These are phyloP conservation scores for Emmelina monodactyla DNA, from an alignment of 2,888 invertebrate species.

Conservation along the genomic window DNA sequence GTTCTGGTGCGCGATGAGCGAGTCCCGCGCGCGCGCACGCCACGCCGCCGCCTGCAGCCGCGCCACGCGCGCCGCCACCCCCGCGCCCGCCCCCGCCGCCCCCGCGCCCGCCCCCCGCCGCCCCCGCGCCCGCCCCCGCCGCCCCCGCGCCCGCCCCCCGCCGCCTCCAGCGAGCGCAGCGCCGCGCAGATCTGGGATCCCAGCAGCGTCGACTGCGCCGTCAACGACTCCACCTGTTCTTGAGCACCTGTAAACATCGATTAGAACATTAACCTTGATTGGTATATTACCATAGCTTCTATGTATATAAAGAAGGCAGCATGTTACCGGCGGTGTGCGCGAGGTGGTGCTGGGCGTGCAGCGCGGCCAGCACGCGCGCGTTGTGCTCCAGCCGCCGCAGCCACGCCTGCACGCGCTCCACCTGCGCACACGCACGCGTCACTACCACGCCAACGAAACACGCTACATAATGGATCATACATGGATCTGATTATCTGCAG, in stretches of 20 bases:
- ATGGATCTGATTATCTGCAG: no score
- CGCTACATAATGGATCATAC: no score
- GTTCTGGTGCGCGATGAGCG: conserved; percentile 57
- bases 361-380: conserved; percentile 49
- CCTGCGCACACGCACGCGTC: no score
- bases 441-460: no score
- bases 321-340: neutral
- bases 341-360: conserved; percentile 60
- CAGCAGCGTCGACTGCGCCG: conserved; percentile 53
- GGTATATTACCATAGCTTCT: no score
- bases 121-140: conserved; percentile 46
- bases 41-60: conserved; percentile 54
- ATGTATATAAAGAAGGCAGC: no score
- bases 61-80: conserved; percentile 41
- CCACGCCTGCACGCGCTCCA: conserved; percentile 55
- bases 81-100: conserved; percentile 28
- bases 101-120: neutral
- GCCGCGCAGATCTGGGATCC: conserved; percentile 58
- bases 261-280: no score
- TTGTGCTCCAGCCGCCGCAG: conserved; percentile 54
- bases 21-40: conserved; percentile 50
- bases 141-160: conserved; percentile 30
- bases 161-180: conserved; percentile 54
- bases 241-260: conserved; percentile 57
- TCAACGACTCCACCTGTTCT: conserved; percentile 68